Evolutionary conservation across 2,113 vertebrate genomes (phyloP), one percentile per base, ranked within the genome.

Genomic region (Turnix velox): DNA sequence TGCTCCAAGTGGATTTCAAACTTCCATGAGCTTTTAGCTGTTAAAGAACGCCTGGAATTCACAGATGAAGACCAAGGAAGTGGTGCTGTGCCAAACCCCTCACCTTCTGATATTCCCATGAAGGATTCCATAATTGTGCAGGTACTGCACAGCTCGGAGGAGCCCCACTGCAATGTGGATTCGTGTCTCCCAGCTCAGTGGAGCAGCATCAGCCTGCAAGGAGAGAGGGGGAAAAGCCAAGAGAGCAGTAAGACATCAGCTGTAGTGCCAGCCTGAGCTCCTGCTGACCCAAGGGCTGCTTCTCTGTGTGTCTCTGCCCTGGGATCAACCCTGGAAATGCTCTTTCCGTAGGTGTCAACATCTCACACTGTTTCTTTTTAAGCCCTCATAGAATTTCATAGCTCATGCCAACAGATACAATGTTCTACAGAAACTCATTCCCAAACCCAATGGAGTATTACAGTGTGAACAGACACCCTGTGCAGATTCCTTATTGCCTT

Each of bases 91-190:
- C 23, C 63, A 85, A 54, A 46, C 12, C 10, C 24, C 95, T 87
- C 57, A 98, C 98, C 98, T 98, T 92, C 97, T 98, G 65, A 98
- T 59, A 35, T 98, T 98, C 20, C 98, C 90, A 27, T 98, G 98
- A 77, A 98, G 93, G 86, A 98, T 96, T 43, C 94, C 97, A 58
- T 86, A 93, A 24, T 95, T 45, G 31, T 98, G 98, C 40, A 98
- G 93, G 62, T 98, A 96, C 19, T 94, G 51, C 12, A 98, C 90
- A 4, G 97, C 98, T 35, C 77, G 83, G 18, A 98, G 23, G 30
- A 98, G 77, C 46, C 98, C 97, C 6, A 66, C 12, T 57, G 97
- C 93, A 87, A 98, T 97, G 59, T 54, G 87, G 27, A 96, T 19
- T 5, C 98, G 92, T 79, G 28, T 94, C 27, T 96, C 94, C 98